Base-by-base conservation (phyloP, 2,888 invertebrate genomes). In the Dynastes grantii region DNA sequence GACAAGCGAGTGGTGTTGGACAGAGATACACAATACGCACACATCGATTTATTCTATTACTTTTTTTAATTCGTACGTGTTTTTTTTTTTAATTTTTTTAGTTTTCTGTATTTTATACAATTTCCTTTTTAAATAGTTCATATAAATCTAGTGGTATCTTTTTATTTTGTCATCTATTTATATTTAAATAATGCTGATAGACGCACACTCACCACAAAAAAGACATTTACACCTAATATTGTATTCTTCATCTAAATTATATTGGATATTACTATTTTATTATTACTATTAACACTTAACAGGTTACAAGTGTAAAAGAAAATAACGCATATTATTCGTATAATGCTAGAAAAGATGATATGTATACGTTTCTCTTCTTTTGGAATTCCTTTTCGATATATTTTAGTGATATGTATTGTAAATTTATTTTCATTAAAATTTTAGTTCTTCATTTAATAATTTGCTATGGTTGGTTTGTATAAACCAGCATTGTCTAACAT, bases 1-100 rank as follows among this genome's bases (percentile, higher is more conserved):
- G 88, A 88, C 88, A 87, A 88, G 87, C 87, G 83, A 84, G 85
- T 87, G 86, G 84, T 85, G 86, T 86, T 87, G 87, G 87, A 86
- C 87, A 87, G 85, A 85, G 83, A 85, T 81, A 85, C 82, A 83
- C 55, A 16, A 58, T 82, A 82, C 82, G 82, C 80, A 81, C 81
- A 83, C 81, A 81, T 80, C 78, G 64, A 77, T 64, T 75, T 75
- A 16, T 67, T 67, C 40, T 22, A 67, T 22, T 67, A 40, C 16
- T 67, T 67, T 45, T 67, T 67, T 40, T 63, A 63, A 63, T 58
- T 8, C 55, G 8, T 58, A 58, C 22, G 45, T 45, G 11, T 11
- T 45, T 45, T 45, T 45, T 45, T 45, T 45, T 45, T 45, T 45
- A 2, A 6, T 11, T 45, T 45, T 45, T 45, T 37, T 37, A 6